phyloP scores from a whole-genome alignment of 2,888 invertebrate genomes.

The Rhagium mordax region DNA sequence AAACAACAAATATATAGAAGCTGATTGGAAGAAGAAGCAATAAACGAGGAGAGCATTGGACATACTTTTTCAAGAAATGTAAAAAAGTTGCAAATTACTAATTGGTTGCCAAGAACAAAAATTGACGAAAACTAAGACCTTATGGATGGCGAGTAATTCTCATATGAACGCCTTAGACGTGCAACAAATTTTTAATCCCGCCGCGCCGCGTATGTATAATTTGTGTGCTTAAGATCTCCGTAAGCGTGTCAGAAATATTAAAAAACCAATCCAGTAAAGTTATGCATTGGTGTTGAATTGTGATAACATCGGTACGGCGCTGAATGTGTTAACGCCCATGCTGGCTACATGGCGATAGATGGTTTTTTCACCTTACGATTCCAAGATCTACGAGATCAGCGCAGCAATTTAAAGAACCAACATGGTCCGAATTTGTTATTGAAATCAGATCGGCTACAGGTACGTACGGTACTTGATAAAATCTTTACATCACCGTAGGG shows the following conservation, averaged over 20 bases:
- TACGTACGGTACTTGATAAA: constrained; percentile 54
- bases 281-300: constrained; percentile 32
- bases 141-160: too few relatives aligned
- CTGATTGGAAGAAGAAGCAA: too few relatives aligned
- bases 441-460: constrained; percentile 62
- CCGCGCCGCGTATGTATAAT: not conserved
- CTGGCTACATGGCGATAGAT: constrained; percentile 54
- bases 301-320: constrained; percentile 55
- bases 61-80: too few relatives aligned
- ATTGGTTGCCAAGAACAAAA: too few relatives aligned
- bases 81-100: too few relatives aligned
- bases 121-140: too few relatives aligned
- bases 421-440: constrained; percentile 66
- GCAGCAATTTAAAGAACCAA: constrained; percentile 58
- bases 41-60: too few relatives aligned
- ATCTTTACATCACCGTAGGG: constrained; percentile 50
- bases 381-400: constrained; percentile 58
- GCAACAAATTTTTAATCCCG: not conserved
- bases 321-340: constrained; percentile 57
- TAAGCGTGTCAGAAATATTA: constrained; percentile 27
- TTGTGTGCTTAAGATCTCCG: not conserved
- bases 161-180: not conserved
- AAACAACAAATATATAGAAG: too few relatives aligned
- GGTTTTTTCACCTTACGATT: constrained; percentile 50
- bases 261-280: constrained; percentile 16